These are phyloP conservation scores for Shargacucullia verbasci DNA, from an alignment of 2,888 invertebrate species.

Conservation along the genomic window DNA sequence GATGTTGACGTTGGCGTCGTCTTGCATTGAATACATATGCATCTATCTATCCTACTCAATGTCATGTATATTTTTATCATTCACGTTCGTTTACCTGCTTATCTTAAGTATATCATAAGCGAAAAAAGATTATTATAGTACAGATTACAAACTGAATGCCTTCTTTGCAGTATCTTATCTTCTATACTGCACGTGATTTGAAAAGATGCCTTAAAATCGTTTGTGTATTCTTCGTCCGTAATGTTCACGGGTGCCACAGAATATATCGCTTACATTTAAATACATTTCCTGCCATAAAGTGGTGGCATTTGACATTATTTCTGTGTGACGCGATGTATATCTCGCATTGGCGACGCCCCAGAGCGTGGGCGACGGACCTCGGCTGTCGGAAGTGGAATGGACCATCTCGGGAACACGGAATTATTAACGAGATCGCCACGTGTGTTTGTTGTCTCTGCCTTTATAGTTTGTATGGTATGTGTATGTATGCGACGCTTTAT, in stretches of 20 bases:
- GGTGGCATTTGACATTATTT: conserved; percentile 31
- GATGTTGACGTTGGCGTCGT: conserved; percentile 5
- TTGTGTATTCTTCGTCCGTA: conserved; percentile 12
- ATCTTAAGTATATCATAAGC: conserved; percentile 22
- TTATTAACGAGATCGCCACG: conserved; percentile 29
- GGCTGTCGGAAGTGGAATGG: conserved; percentile 42
- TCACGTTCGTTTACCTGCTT: conserved; percentile 18
- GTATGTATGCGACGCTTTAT: background rate
- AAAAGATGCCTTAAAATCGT: background rate
- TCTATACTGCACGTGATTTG: conserved; percentile 7
- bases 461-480: background rate
- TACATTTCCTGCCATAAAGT: conserved; percentile 43
- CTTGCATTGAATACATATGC: conserved; percentile 4
- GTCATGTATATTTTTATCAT: conserved; percentile 17
- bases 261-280: conserved; percentile 40
- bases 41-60: conserved; percentile 18
- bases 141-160: conserved; percentile 18
- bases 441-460: conserved; percentile 28
- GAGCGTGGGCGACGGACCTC: conserved; percentile 40
- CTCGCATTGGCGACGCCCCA: conserved; percentile 25
- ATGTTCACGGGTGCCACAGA: conserved; percentile 12
- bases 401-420: conserved; percentile 23
- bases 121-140: conserved; percentile 24
- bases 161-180: conserved; percentile 20
- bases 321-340: conserved; percentile 24